Evolutionary conservation across 2,797 vertebrate genomes (phyloP).

Genomic region (Anabas testudineus): DNA sequence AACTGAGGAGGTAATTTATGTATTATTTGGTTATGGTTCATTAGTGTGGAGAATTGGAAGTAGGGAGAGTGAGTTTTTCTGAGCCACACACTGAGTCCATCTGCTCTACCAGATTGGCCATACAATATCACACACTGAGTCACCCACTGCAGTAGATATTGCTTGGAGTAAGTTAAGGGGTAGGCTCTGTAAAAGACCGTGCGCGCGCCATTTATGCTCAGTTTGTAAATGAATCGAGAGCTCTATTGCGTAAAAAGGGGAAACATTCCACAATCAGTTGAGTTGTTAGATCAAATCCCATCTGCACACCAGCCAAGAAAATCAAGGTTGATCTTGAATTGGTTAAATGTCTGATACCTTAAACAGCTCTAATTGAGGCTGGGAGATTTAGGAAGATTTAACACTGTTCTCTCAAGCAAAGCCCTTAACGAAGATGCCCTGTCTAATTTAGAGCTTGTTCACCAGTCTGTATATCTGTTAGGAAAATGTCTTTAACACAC

Average conservation of each 20-base stretch:
- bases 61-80: conserved; percentile 69
- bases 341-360: conserved; percentile 66
- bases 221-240: conserved; percentile 34
- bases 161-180: conserved; percentile 71
- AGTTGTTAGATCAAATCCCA: conserved; percentile 52
- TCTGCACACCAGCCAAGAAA: conserved; percentile 36
- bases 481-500: conserved; percentile 33
- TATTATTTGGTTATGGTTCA: conserved; percentile 84
- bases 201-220: conserved; percentile 35
- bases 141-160: conserved; percentile 70
- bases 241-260: conserved; percentile 6
- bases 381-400: conserved; percentile 67
- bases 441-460: conserved; percentile 61
- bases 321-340: conserved; percentile 56
- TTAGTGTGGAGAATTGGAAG: conserved; percentile 82
- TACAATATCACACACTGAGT: conserved; percentile 74
- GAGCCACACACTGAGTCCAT: conserved; percentile 83
- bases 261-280: conserved; percentile 28
- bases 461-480: conserved; percentile 49
- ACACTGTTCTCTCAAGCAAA: conserved; percentile 60
- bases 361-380: conserved; percentile 68
- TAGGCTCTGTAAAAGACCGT: conserved; percentile 49
- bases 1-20: conserved; percentile 79
- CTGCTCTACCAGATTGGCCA: conserved; percentile 82
- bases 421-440: conserved; percentile 50